Conservation (phyloP, 2,888 invertebrate genomes). For the Eupithecia subumbrata region DNA sequence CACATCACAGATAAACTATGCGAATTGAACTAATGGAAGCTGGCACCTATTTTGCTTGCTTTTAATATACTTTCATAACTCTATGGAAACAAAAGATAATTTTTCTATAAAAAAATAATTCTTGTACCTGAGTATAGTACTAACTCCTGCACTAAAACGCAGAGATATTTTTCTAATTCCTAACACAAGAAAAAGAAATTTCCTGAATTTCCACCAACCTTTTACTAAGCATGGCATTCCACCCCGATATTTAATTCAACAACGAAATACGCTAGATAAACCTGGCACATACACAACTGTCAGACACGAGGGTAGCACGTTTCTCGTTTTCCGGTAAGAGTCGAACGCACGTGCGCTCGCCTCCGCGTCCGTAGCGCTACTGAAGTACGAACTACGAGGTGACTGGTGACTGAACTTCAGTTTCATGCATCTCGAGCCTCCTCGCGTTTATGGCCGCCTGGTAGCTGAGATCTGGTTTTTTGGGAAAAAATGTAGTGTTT, state of each 20-base stretch:
- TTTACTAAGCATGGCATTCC: conserved; percentile 39
- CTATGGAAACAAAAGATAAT: not conserved
- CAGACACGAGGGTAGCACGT: conserved; percentile 44
- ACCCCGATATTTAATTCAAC: conserved; percentile 35
- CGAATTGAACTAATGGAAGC: conserved; percentile 18
- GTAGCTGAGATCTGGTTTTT: conserved; percentile 56
- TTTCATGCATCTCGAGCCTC: conserved; percentile 64
- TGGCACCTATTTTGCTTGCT: not conserved
- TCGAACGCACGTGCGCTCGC: conserved; percentile 59
- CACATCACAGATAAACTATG: conserved; percentile 13
- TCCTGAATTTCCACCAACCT: conserved; percentile 37
- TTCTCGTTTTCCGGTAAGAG: conserved; percentile 29
- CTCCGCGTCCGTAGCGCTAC: conserved; percentile 70
- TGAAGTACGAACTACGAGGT: conserved; percentile 36
- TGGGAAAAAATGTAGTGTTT: conserved; percentile 49
- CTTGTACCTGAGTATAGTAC: not conserved
- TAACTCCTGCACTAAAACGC: not conserved
- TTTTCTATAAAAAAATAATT: not conserved
- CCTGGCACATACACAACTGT: conserved; percentile 38
- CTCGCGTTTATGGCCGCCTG: conserved; percentile 61
- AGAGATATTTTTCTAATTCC: not conserved
- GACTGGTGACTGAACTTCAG: conserved; percentile 63
- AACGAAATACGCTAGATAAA: conserved; percentile 37
- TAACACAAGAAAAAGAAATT: not conserved
- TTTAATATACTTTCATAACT: not conserved